phyloP scores from a whole-genome alignment of 2,888 invertebrate genomes.

The Amblyjoppa fuscipennis region DNA sequence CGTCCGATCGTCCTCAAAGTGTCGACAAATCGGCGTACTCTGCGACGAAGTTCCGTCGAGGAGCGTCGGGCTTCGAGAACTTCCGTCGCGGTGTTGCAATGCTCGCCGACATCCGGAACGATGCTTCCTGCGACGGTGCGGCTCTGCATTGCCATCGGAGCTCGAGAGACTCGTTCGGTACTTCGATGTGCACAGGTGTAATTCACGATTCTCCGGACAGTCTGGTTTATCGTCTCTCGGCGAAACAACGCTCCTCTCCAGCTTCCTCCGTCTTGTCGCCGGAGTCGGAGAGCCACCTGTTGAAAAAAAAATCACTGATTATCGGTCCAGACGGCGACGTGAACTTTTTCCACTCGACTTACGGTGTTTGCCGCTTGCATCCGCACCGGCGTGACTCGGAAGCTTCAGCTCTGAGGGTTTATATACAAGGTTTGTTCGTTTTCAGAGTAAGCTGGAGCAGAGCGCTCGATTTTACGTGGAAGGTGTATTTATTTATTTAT shows the following conservation, averaged over 20 bases:
- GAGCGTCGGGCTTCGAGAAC: neutral
- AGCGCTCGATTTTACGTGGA: too few species aligned
- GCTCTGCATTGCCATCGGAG: constrained; percentile 23
- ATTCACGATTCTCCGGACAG: neutral
- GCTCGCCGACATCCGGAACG: constrained; percentile 22
- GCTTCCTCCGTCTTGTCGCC: neutral
- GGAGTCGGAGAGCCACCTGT: neutral
- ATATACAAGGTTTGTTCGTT: neutral
- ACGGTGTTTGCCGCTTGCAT: constrained; percentile 56
- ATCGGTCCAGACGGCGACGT: too few species aligned
- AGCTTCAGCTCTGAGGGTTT: constrained; percentile 57
- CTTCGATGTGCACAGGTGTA: neutral
- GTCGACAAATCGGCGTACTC: neutral
- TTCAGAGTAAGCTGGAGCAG: neutral
- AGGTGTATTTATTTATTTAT: too few species aligned
- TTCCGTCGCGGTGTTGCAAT: neutral
- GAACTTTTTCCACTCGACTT: constrained; percentile 23
- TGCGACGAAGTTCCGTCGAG: neutral
- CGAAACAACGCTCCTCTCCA: neutral
- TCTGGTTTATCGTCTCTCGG: constrained; percentile 9
- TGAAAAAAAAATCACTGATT: neutral
- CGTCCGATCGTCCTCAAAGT: neutral
- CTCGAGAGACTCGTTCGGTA: constrained; percentile 15
- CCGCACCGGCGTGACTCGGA: constrained; percentile 64
- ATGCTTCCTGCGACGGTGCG: neutral